Evolutionary conservation across 2,888 invertebrate genomes (phyloP), one percentile per base, ranked within the genome.

Genomic region (Griposia aprilina): DNA sequence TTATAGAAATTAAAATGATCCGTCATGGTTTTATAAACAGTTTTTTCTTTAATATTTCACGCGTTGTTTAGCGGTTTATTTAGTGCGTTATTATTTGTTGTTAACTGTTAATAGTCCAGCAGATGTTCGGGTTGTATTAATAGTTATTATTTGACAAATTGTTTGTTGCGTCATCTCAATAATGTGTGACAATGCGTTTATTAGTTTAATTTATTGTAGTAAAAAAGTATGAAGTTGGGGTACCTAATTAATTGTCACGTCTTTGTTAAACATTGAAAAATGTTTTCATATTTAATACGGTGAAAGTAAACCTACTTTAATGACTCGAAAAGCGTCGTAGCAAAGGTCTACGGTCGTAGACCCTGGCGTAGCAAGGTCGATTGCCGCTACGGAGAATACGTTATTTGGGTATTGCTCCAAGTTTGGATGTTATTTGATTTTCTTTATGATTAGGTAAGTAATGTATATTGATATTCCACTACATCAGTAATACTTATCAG

Each of bases 41-140:
- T 93, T 94, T 93, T 92, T 93, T 78, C 74, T 59, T 76, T 89
- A 90, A 94, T 93, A 94, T 93, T 94, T 92, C 94, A 95, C 94
- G 96, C 95, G 93, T 95, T 95, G 95, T 96, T 96, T 95, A 90
- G 90, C 88, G 91, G 91, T 93, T 91, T 94, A 94, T 95, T 95
- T 94, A 94, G 93, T 93, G 93, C 90, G 83, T 77, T 87, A 74
- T 81, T 88, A 84, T 87, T 85, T 84, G 80, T 80, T 84, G 84
- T 83, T 85, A 81, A 83, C 85, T 81, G 82, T 87, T 86, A 74
- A 81, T 73, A 79, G 84, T 63, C 76, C 83, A 88, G 93, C 94
- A 94, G 93, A 94, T 94, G 94, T 91, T 88, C 87, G 73, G 67
- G 81, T 77, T 80, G 78, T 89, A 90, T 88, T 91, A 90, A 90